phyloP scores from a whole-genome alignment of 2,113 vertebrate species.

The Myotis brandtii region DNA sequence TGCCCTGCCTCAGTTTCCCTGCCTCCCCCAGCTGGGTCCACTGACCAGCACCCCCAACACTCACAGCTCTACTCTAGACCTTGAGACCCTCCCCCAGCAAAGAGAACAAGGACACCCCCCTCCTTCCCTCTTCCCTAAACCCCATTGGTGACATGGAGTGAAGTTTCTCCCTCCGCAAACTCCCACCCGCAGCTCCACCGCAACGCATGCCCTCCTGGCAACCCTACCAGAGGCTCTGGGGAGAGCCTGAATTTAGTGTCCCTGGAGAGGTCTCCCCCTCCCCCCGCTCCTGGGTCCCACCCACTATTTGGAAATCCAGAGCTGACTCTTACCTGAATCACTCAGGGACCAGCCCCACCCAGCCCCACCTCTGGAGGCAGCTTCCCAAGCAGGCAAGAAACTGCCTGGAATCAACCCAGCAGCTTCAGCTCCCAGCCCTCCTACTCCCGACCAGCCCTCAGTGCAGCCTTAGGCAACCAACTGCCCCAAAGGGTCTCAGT shows the following conservation, averaged over 20 bases:
- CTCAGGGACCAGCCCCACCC: conserved; percentile 23
- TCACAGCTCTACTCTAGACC: neutral
- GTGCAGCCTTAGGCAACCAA: neutral
- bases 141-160: neutral
- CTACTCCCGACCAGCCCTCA: neutral
- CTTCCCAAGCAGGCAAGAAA: neutral
- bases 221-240: neutral
- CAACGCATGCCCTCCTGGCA: neutral
- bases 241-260: neutral
- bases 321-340: conserved; percentile 78
- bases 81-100: neutral
- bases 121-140: neutral
- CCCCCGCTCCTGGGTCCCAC: neutral
- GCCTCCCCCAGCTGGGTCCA: neutral
- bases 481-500: neutral
- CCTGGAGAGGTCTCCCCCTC: neutral
- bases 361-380: conserved; percentile 44
- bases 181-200: neutral
- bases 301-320: conserved; percentile 58
- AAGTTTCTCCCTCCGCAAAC: neutral
- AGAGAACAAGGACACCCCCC: neutral
- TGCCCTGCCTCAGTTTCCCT: conserved; percentile 47
- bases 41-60: neutral
- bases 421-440: neutral
- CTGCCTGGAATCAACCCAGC: neutral